phyloP scores from a whole-genome alignment of 2,888 invertebrate species.

The Acanthosepion pharaonis region DNA sequence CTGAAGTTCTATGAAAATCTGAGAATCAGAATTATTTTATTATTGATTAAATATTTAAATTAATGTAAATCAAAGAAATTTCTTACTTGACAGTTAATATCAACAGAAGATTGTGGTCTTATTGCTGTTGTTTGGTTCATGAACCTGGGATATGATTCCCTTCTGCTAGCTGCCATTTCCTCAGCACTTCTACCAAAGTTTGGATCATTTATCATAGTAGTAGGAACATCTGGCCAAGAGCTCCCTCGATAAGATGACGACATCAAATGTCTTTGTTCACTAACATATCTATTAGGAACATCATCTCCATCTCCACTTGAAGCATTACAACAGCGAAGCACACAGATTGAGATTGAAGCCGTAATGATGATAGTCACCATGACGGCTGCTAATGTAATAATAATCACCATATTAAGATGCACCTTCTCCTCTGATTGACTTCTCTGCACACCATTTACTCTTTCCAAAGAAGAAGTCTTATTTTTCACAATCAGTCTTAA shows the following conservation, averaged over 20 bases:
- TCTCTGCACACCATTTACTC: constrained; percentile 13
- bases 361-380: not conserved
- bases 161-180: not conserved
- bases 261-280: constrained; percentile 33
- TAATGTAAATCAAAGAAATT: no score
- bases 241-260: not conserved
- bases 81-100: not conserved
- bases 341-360: not conserved
- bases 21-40: no score
- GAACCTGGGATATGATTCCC: not conserved
- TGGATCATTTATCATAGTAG: not conserved
- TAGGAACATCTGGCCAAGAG: constrained; percentile 22
- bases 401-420: constrained; percentile 33
- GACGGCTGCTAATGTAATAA: not conserved
- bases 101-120: not conserved
- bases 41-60: no score
- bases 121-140: not conserved
- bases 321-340: constrained; percentile 13
- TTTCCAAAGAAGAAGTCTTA: not conserved
- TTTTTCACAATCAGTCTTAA: not conserved
- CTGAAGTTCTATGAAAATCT: no score
- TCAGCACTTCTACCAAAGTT: not conserved
- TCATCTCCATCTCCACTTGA: constrained; percentile 33
- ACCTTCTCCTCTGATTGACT: not conserved
- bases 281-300: not conserved